Evolutionary conservation across 2,797 vertebrate genomes (phyloP).

Genomic region (Lindbergichthys nudifrons): DNA sequence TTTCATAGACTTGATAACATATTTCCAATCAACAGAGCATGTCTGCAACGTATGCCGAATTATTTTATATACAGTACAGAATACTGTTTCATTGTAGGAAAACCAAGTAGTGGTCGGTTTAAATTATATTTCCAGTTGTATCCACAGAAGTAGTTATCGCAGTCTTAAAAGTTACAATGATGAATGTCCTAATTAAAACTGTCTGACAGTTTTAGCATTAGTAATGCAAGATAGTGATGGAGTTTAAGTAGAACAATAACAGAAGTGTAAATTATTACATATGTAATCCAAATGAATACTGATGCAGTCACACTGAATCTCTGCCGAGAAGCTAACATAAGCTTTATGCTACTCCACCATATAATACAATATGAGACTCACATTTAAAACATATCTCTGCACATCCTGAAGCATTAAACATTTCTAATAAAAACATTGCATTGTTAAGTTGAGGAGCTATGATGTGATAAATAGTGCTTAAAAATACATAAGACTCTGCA

Average conservation of each 20-base stretch:
- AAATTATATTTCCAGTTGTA: not conserved
- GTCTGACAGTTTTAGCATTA: not conserved
- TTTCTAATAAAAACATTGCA: not conserved
- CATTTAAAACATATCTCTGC: constrained; percentile 6
- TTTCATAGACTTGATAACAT: too few relatives aligned
- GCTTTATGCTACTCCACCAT: not conserved
- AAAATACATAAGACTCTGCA: constrained; percentile 27
- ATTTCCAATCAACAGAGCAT: too few relatives aligned
- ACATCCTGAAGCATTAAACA: not conserved
- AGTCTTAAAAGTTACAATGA: not conserved
- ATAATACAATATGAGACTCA: not conserved
- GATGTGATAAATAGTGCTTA: constrained; percentile 32
- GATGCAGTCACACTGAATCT: not conserved
- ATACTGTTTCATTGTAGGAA: not conserved
- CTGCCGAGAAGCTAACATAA: constrained; percentile 7
- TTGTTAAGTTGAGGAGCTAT: constrained; percentile 8
- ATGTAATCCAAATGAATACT: not conserved
- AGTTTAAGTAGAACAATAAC: not conserved
- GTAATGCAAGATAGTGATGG: not conserved
- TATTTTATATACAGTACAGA: not conserved
- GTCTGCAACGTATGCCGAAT: not conserved
- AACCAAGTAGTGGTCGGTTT: not conserved
- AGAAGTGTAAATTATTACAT: not conserved
- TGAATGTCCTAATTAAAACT: not conserved
- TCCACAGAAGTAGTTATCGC: not conserved